Conservation (phyloP, 2,888 invertebrate species). For the Gastrophysa polygoni region DNA sequence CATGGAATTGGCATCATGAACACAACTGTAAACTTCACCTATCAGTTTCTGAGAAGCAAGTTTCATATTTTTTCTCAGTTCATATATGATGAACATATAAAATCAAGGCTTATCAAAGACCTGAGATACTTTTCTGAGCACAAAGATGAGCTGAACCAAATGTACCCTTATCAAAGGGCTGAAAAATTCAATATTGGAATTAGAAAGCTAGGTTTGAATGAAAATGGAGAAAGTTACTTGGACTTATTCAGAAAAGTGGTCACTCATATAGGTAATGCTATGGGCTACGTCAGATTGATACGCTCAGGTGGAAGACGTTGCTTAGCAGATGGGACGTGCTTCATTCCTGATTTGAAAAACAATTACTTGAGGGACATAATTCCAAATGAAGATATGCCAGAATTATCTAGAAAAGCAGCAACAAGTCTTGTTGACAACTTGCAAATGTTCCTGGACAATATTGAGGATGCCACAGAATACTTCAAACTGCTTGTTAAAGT, state of each 20-base stretch:
- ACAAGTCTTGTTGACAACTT: slow-evolving; percentile 80
- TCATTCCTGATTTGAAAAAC: slow-evolving; percentile 76
- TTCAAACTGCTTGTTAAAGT: slow-evolving; percentile 84
- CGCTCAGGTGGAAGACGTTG: slow-evolving; percentile 93
- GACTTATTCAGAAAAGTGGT: slow-evolving; percentile 92
- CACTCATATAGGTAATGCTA: slow-evolving; percentile 92
- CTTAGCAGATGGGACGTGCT: slow-evolving; percentile 88
- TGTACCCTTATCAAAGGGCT: slow-evolving; percentile 87
- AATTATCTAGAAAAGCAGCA: slow-evolving; percentile 69
- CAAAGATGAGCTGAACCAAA: slow-evolving; percentile 67
- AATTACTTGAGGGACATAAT: slow-evolving; percentile 67
- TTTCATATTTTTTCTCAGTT: slow-evolving; percentile 96
- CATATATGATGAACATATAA: slow-evolving; percentile 96
- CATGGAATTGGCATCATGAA: slow-evolving; percentile 91
- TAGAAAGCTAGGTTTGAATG: slow-evolving; percentile 80
- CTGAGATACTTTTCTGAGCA: slow-evolving; percentile 81
- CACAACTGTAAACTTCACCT: slow-evolving; percentile 77
- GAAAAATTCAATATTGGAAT: slow-evolving; percentile 94
- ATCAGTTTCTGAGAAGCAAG: slow-evolving; percentile 92
- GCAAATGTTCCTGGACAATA: slow-evolving; percentile 78
- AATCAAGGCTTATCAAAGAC: slow-evolving; percentile 91
- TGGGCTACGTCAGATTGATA: slow-evolving; percentile 94
- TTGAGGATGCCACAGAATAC: slow-evolving; percentile 88
- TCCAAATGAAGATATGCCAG: slow-evolving; percentile 65
- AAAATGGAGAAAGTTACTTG: slow-evolving; percentile 85